Percentiles rank a stretch among this genome's conserved stretches.
Evolutionary conservation across 2,797 vertebrate species (phyloP).

Genomic region (Gobio occitaniae): DNA sequence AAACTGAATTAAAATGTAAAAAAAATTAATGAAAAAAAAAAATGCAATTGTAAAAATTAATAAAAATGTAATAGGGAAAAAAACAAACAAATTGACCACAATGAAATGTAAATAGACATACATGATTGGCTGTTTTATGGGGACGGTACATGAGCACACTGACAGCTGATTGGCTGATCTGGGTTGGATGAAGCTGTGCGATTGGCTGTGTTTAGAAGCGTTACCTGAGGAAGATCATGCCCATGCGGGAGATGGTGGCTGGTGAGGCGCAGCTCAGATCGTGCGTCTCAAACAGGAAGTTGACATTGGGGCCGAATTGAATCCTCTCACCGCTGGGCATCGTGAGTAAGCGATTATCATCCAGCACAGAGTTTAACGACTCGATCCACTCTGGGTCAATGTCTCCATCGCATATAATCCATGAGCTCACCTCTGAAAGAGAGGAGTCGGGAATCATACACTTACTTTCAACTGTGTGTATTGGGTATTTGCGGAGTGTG

Average conservation of each 20-base stretch:
- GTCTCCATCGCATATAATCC: constrained; percentile 98
- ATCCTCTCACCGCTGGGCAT: constrained; percentile 98
- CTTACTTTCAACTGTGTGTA: background rate
- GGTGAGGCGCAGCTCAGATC: constrained; percentile 97
- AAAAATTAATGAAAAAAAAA: too few relatives aligned
- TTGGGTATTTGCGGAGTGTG: background rate
- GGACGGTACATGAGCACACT: background rate
- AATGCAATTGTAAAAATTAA: background rate
- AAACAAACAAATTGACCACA: too few relatives aligned
- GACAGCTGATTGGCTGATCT: constrained; percentile 15
- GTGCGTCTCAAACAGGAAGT: constrained; percentile 98
- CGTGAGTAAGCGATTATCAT: constrained; percentile 95
- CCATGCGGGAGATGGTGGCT: constrained; percentile 98
- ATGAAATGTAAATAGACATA: background rate
- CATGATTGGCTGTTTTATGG: background rate
- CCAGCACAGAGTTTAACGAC: constrained; percentile 96
- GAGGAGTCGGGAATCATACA: background rate
- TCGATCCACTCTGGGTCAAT: constrained; percentile 99
- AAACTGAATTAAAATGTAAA: background rate
- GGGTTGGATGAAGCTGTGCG: background rate
- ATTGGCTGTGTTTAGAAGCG: background rate
- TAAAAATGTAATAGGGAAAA: background rate
- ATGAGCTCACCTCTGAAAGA: constrained; percentile 88
- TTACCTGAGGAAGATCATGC: constrained; percentile 98
- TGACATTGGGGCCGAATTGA: constrained; percentile 96